Evolutionary conservation across 2,888 invertebrate genomes (phyloP).

Genomic region (Aporophyla nigra): DNA sequence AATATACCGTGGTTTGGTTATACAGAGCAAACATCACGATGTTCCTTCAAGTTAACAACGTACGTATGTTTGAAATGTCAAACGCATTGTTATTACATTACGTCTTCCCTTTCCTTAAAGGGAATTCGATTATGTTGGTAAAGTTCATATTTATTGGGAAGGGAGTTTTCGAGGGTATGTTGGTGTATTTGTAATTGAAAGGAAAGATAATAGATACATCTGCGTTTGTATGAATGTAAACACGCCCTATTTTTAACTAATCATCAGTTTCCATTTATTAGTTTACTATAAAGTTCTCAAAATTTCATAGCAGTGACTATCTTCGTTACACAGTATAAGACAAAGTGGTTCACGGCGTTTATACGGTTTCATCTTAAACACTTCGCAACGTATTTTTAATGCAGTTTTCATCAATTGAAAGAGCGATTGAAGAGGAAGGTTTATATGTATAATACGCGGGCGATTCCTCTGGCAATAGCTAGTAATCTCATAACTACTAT

Average conservation of each 20-base stretch:
- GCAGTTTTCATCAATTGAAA: too few species aligned
- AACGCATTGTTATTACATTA: constrained; percentile 60
- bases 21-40: constrained; percentile 39
- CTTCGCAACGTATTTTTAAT: too few species aligned
- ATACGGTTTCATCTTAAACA: too few species aligned
- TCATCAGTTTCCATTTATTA: not conserved
- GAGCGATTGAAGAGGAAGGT: too few species aligned
- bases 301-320: not conserved
- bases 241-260: not conserved
- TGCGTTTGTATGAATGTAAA: not conserved
- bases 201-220: not conserved
- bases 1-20: constrained; percentile 45
- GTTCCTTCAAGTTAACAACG: constrained; percentile 53
- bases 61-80: constrained; percentile 58
- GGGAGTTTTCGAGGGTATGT: not conserved
- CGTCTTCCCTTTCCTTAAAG: constrained; percentile 9
- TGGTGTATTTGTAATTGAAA: constrained; percentile 28
- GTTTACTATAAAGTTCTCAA: not conserved
- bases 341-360: too few species aligned
- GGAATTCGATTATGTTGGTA: constrained; percentile 44
- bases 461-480: too few species aligned
- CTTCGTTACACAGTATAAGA: too few species aligned
- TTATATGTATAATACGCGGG: too few species aligned
- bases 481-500: too few species aligned
- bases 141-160: constrained; percentile 50